A percentile compares a stretch with the other conserved stretches of the same genome.
phyloP scores from a whole-genome alignment of 2,113 vertebrate genomes.

The Pao palembangensis region DNA sequence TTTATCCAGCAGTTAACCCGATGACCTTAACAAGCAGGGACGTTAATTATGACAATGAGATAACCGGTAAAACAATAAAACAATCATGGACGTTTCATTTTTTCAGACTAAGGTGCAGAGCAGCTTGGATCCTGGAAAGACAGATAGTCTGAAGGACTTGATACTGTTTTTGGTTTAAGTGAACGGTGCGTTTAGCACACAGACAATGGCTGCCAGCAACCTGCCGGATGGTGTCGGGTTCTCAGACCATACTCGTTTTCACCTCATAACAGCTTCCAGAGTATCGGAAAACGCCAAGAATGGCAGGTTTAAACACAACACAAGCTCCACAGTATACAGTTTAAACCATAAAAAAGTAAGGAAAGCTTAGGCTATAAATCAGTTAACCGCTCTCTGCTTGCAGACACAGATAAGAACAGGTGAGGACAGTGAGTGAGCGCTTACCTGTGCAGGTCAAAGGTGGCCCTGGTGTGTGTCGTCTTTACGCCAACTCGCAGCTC shows the following conservation, averaged over 20 bases:
- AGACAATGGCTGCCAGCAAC: conserved; percentile 28
- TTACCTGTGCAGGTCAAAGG: conserved; percentile 54
- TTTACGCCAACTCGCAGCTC: conserved; percentile 9
- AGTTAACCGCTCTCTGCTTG: background rate
- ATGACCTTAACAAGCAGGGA: no score
- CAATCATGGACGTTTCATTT: no score
- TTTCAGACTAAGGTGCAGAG: background rate
- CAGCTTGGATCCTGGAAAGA: background rate
- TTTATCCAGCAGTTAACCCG: no score
- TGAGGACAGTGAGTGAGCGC: background rate
- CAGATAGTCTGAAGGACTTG: background rate
- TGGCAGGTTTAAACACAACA: conserved; percentile 1
- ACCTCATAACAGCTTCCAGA: conserved; percentile 23
- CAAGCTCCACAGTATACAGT: no score
- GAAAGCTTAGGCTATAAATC: background rate
- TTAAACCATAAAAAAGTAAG: no score
- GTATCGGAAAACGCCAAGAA: conserved; percentile 17
- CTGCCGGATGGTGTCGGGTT: conserved; percentile 1
- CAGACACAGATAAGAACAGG: background rate
- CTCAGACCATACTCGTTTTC: conserved; percentile 32
- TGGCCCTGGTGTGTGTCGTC: conserved; percentile 29
- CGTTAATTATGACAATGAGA: no score
- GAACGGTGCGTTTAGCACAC: background rate
- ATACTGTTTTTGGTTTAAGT: background rate
- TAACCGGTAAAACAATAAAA: no score